Evolutionary conservation across 37 sponge, comb jelly and placozoan genomes (phyloP).

Genomic region (Halichondria panicea): DNA sequence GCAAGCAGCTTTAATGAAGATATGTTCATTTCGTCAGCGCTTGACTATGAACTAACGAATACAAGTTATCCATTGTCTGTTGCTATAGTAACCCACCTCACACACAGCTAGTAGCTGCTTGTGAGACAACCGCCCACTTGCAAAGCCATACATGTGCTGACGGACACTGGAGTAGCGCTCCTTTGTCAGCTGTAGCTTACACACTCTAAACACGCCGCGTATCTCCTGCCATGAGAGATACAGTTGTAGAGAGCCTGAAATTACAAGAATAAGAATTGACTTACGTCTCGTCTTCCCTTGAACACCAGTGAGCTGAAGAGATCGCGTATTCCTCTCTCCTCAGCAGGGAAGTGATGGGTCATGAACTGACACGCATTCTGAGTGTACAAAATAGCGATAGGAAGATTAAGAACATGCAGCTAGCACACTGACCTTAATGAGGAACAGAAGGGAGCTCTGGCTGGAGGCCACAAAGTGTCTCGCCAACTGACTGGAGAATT

Average conservation of each 20-base stretch:
- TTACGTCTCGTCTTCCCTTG: constrained; percentile 66
- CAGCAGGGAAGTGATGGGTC: constrained; percentile 34
- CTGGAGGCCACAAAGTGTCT: constrained; percentile 38
- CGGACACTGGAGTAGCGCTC: constrained; percentile 2
- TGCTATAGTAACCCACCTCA: constrained; percentile 65
- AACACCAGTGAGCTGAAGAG: constrained; percentile 34
- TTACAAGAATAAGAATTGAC: neutral
- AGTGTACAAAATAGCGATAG: neutral
- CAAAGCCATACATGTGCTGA: constrained; percentile 41
- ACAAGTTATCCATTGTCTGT: too few species aligned
- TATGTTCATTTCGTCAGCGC: too few species aligned
- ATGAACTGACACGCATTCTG: constrained; percentile 59
- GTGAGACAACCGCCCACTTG: constrained; percentile 35
- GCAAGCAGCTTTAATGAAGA: too few species aligned
- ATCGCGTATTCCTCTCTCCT: constrained; percentile 19
- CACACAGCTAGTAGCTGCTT: constrained; percentile 66
- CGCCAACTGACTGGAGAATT: constrained; percentile 51
- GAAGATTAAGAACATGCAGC: neutral
- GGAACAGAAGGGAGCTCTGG: constrained; percentile 50
- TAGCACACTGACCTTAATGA: constrained; percentile 42
- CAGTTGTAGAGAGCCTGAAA: neutral
- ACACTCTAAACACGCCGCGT: constrained; percentile 53
- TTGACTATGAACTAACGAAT: too few species aligned
- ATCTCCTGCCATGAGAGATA: constrained; percentile 47
- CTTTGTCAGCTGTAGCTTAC: constrained; percentile 26